These are phyloP conservation scores for Pristionchus mayeri DNA, from an alignment of 2,888 invertebrate genomes.

Conservation along the genomic window DNA sequence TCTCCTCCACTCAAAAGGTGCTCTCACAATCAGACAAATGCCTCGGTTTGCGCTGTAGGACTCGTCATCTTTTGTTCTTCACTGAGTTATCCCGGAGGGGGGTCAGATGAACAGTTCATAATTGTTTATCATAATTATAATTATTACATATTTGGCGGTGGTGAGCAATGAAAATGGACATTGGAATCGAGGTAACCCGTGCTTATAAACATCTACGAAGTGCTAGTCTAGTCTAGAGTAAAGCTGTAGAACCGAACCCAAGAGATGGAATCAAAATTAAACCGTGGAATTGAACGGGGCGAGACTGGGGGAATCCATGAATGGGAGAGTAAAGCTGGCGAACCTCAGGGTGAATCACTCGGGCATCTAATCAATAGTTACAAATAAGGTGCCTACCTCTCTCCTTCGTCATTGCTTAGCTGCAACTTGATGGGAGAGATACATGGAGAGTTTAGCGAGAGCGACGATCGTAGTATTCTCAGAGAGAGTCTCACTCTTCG, in stretches of 20 bases:
- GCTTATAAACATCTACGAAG: background rate
- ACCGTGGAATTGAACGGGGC: background rate
- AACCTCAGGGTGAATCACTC: background rate
- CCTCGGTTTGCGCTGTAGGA: too few relatives aligned
- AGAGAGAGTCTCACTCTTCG: constrained; percentile 46
- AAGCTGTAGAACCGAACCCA: constrained; percentile 27
- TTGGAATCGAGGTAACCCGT: constrained; percentile 36
- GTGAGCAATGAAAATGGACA: constrained; percentile 30
- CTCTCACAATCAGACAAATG: too few relatives aligned
- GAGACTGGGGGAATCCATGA: constrained; percentile 23
- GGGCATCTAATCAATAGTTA: constrained; percentile 30
- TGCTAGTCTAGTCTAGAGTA: constrained; percentile 28
- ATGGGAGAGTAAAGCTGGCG: constrained; percentile 14
- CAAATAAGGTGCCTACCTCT: constrained; percentile 1
- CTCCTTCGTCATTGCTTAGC: constrained; percentile 7
- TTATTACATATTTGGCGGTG: constrained; percentile 34
- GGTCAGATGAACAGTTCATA: background rate
- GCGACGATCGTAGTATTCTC: constrained; percentile 46
- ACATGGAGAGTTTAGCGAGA: constrained; percentile 43
- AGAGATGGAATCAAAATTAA: constrained; percentile 21
- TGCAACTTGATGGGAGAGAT: constrained; percentile 32
- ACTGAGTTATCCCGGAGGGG: too few relatives aligned
- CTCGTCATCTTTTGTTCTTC: too few relatives aligned
- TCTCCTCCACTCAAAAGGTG: too few relatives aligned
- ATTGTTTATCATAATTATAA: constrained; percentile 38